Percentiles rank a stretch among this genome's conserved stretches.
phyloP scores from a whole-genome alignment of 2,888 invertebrate genomes.

The Lepidochitona cinerea region DNA sequence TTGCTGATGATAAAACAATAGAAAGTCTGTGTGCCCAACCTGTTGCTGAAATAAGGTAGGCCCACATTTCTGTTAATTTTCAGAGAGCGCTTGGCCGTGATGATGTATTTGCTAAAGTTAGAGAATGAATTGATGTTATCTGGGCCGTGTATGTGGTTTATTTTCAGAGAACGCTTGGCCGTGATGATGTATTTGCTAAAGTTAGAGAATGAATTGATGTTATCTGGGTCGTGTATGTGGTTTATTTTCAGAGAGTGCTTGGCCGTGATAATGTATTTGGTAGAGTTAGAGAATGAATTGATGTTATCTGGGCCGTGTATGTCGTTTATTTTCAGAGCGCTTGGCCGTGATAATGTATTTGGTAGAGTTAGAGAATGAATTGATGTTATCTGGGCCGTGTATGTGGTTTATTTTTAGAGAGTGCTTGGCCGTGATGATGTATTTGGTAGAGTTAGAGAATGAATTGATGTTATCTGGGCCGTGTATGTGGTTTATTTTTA shows the following conservation, averaged over 20 bases:
- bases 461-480: no score
- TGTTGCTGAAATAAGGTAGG: not conserved
- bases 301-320: no score
- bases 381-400: no score
- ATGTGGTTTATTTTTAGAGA: no score
- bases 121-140: slow-evolving; percentile 57
- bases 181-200: slow-evolving; percentile 52
- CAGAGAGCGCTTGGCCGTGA: slow-evolving; percentile 43
- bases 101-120: slow-evolving; percentile 54
- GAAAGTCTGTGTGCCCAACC: slow-evolving; percentile 14
- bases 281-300: slow-evolving; percentile 57
- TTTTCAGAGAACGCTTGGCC: slow-evolving; percentile 42
- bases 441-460: no score
- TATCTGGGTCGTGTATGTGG: slow-evolving; percentile 21
- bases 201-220: slow-evolving; percentile 58
- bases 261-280: slow-evolving; percentile 51
- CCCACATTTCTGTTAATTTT: no score
- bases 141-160: not conserved
- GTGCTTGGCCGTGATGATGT: no score
- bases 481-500: no score
- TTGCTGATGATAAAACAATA: slow-evolving; percentile 44
- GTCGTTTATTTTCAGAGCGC: no score
- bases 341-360: no score
- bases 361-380: no score
- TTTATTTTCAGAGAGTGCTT: slow-evolving; percentile 35